These are phyloP conservation scores for Zaprionus taronus DNA, from an alignment of 1,140 invertebrate species.

Conservation along the genomic window DNA sequence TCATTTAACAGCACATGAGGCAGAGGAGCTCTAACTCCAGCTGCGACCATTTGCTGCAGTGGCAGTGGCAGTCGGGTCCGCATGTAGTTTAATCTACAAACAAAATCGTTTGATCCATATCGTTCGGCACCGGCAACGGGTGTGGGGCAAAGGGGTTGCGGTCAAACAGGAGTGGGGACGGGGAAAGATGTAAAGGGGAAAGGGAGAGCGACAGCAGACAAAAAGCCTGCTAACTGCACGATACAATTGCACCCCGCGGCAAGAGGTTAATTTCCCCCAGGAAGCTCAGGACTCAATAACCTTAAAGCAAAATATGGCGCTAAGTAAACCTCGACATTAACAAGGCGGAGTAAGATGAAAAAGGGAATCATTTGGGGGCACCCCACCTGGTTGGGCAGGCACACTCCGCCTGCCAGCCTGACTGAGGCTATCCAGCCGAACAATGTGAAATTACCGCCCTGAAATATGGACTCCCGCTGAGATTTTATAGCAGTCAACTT, in stretches of 20 bases:
- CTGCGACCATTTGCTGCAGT: conserved; percentile 39
- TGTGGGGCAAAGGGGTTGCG: conserved; percentile 3
- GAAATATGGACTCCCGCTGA: conserved; percentile 77
- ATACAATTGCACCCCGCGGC: conserved; percentile 58
- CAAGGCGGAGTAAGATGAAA: conserved; percentile 45
- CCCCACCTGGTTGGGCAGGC: conserved; percentile 14
- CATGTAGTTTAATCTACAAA: conserved; percentile 76
- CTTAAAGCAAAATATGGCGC: conserved; percentile 67
- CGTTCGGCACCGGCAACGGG: conserved; percentile 22
- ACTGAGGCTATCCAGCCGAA: conserved; percentile 38
- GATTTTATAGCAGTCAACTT: conserved; percentile 81
- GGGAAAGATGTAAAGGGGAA: neutral
- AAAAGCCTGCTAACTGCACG: conserved; percentile 45
- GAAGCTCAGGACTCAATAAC: conserved; percentile 72
- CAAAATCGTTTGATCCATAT: conserved; percentile 82
- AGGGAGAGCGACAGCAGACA: conserved; percentile 25
- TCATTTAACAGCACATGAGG: neutral
- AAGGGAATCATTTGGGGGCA: conserved; percentile 35
- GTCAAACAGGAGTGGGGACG: conserved; percentile 5
- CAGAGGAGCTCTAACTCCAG: conserved; percentile 21
- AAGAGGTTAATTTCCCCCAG: conserved; percentile 79
- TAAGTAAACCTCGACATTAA: conserved; percentile 79
- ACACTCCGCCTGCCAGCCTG: neutral
- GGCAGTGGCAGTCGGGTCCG: conserved; percentile 43
- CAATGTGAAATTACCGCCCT: conserved; percentile 76